Evolutionary conservation across 2,113 vertebrate species (phyloP), one percentile per base, ranked within the genome.

Genomic region (Nothocercus julius): DNA sequence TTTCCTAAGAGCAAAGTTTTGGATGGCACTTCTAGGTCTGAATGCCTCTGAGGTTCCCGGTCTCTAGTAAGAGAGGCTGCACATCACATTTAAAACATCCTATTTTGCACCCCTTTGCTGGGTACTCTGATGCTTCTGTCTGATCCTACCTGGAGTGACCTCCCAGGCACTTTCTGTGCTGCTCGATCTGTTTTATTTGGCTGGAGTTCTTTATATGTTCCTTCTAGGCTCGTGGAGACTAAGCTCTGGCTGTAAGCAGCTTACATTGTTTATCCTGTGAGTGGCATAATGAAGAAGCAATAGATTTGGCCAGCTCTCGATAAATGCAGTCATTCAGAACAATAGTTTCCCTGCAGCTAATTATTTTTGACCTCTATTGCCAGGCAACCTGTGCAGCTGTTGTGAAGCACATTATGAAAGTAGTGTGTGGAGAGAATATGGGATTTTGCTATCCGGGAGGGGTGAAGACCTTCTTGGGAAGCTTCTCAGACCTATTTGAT

Each of bases 291-390:
- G 93, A 95, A 96, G 94, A 93, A 92, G 92, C 93, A 93, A 92
- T 95, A 96, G 93, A 90, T 96, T 93, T 86, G 93, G 83, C 95
- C 94, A 83, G 47, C 73, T 82, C 77, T 87, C 93, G 95, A 87
- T 97, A 95, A 58, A 90, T 51, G 89, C 93, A 95, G 90, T 96
- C 49, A 27, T 95, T 96, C 93, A 92, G 93, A 95, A 97, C 96
- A 96, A 89, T 93, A 87, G 94, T 95, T 97, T 97, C 94, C 96
- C 95, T 90, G 95, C 88, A 96, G 94, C 95, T 97, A 96, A 97
- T 95, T 88, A 93, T 96, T 97, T 95, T 44, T 97, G 90, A 95
- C 95, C 90, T 96, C 85, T 93, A 94, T 96, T 96, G 95, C 95
- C 92, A 94, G 93, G 96, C 94, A 96, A 96, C 96, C 95, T 96